Conservation (phyloP, 2,113 vertebrate species). For the Brienomyrus longianalis region DNA sequence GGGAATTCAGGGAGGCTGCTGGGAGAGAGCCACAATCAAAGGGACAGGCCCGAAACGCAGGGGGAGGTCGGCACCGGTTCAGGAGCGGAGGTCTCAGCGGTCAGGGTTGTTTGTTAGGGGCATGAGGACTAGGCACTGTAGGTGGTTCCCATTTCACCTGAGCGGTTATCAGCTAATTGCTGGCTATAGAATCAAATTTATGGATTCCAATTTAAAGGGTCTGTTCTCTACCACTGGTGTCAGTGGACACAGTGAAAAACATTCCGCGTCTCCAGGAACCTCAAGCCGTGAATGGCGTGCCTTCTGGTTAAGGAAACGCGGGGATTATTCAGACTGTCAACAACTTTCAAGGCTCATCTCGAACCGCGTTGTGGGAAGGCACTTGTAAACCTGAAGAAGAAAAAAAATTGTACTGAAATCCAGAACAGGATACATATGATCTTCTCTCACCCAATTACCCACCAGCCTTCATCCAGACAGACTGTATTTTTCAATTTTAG, state of each 20-base stretch:
- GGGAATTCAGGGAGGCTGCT: neutral
- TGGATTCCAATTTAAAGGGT: slow-evolving; percentile 40
- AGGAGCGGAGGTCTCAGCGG: slow-evolving; percentile 52
- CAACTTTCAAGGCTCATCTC: neutral
- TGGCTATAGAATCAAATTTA: slow-evolving; percentile 41
- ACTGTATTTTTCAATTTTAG: neutral
- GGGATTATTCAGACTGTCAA: neutral
- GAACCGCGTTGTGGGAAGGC: neutral
- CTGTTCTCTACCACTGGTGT: neutral
- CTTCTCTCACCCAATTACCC: neutral
- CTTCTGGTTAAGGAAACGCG: neutral
- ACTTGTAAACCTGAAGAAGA: neutral
- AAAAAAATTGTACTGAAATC: neutral
- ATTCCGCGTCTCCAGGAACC: neutral
- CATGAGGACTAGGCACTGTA: slow-evolving; percentile 19
- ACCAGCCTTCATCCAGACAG: neutral
- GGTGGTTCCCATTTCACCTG: slow-evolving; percentile 35
- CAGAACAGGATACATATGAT: neutral
- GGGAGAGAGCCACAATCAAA: neutral
- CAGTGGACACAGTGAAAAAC: neutral
- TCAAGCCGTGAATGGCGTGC: neutral
- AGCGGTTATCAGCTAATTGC: slow-evolving; percentile 49
- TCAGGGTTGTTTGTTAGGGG: slow-evolving; percentile 57
- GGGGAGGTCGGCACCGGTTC: slow-evolving; percentile 45
- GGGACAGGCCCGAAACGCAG: slow-evolving; percentile 22